phyloP scores from a whole-genome alignment of 2,113 vertebrate species.

The Myrmecobius fasciatus region DNA sequence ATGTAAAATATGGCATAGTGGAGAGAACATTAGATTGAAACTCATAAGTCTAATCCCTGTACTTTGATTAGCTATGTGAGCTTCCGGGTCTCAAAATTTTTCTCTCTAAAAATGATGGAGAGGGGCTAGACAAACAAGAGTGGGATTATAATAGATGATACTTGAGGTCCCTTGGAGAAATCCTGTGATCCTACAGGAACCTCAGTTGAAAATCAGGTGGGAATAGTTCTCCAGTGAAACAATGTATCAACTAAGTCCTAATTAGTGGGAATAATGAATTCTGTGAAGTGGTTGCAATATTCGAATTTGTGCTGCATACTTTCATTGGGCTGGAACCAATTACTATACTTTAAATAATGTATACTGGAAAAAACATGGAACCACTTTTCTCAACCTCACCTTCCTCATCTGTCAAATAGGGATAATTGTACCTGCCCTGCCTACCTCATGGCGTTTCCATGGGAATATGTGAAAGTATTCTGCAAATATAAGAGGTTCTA shows the following conservation, averaged over 20 bases:
- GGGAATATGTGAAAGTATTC: not conserved
- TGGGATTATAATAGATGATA: not conserved
- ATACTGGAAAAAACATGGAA: not conserved
- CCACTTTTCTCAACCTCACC: not conserved
- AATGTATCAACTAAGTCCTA: not conserved
- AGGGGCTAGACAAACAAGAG: not conserved
- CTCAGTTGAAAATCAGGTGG: not conserved
- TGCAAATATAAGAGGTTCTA: not conserved
- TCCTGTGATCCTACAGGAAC: not conserved
- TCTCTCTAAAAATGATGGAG: not conserved
- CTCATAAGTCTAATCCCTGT: not conserved
- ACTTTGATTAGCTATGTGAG: not conserved
- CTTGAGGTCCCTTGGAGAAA: not conserved
- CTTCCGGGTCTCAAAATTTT: not conserved
- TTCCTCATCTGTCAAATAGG: not conserved
- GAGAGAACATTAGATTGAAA: not conserved
- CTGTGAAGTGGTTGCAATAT: not conserved
- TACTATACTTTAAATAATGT: not conserved
- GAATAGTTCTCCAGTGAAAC: not conserved
- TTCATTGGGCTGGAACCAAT: not conserved
- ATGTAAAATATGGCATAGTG: not conserved
- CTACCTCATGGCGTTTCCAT: not conserved
- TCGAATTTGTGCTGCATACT: not conserved
- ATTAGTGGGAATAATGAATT: not conserved
- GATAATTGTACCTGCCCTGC: not conserved